Conservation (phyloP, 2,888 invertebrate species). For the Chrysolina oricalcia region DNA sequence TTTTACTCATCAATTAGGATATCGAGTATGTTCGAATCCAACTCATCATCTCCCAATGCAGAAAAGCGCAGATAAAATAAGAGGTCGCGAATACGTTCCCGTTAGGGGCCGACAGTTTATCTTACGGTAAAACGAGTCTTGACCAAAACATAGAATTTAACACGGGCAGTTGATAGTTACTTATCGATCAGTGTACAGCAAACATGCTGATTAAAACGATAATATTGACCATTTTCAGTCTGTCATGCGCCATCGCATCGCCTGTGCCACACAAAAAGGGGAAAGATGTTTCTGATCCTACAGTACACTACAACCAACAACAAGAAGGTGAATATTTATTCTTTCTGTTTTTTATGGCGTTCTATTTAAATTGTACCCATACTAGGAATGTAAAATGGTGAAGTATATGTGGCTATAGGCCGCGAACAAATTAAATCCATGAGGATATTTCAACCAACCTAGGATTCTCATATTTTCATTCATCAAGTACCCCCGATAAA, state of each 20-base stretch:
- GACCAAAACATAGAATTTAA: slow-evolving; percentile 49
- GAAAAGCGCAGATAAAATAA: slow-evolving; percentile 1
- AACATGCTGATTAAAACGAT: slow-evolving; percentile 43
- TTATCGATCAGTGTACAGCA: slow-evolving; percentile 45
- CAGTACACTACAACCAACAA: slow-evolving; percentile 78
- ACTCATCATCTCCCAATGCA: neutral
- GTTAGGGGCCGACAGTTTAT: slow-evolving; percentile 31
- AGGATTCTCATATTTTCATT: too few species aligned
- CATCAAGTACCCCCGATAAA: too few species aligned
- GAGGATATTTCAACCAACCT: too few species aligned
- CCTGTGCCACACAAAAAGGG: slow-evolving; percentile 59
- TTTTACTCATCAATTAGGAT: too few species aligned
- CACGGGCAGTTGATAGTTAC: slow-evolving; percentile 49
- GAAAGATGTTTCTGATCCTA: slow-evolving; percentile 36
- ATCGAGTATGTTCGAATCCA: too few species aligned
- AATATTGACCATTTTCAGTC: slow-evolving; percentile 29
- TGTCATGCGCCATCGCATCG: slow-evolving; percentile 63
- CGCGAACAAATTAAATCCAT: too few species aligned
- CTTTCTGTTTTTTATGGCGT: neutral
- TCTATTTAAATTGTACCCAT: neutral
- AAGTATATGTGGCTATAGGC: neutral
- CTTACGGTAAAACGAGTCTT: slow-evolving; percentile 56
- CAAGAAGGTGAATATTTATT: slow-evolving; percentile 77
- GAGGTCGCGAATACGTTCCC: slow-evolving; percentile 10
- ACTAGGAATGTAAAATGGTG: neutral